These are phyloP conservation scores for Ennomos quercinarius DNA, from an alignment of 2,888 invertebrate genomes.

Conservation along the genomic window DNA sequence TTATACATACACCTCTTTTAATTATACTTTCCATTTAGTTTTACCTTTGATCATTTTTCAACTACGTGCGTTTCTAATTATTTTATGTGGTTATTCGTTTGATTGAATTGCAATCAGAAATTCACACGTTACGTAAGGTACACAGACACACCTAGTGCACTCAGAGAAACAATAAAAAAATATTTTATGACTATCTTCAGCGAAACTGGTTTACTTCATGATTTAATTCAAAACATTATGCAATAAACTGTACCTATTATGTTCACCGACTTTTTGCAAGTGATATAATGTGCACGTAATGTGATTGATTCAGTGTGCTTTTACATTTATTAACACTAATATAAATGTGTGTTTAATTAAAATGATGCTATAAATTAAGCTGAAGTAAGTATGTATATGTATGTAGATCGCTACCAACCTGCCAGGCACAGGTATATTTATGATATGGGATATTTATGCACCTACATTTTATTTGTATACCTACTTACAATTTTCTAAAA, in stretches of 20 bases:
- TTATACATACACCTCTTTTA: slow-evolving; percentile 1
- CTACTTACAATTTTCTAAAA: too few relatives aligned
- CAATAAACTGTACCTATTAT: slow-evolving; percentile 32
- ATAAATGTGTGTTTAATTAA: slow-evolving; percentile 10
- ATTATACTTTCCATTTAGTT: slow-evolving; percentile 8
- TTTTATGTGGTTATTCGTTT: slow-evolving; percentile 8
- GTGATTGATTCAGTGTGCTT: slow-evolving; percentile 6
- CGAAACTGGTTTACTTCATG: slow-evolving; percentile 22
- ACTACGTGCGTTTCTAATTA: slow-evolving; percentile 19
- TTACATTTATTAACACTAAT: slow-evolving; percentile 1
- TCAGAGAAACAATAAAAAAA: slow-evolving; percentile 35
- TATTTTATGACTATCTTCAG: slow-evolving; percentile 28
- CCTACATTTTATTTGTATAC: too few relatives aligned
- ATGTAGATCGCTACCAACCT: too few relatives aligned
- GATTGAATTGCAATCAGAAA: slow-evolving; percentile 20
- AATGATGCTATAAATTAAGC: slow-evolving; percentile 11
- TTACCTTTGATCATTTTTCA: slow-evolving; percentile 4
- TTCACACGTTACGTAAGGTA: slow-evolving; percentile 31
- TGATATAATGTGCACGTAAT: slow-evolving; percentile 18
- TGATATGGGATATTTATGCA: too few relatives aligned
- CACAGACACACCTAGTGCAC: slow-evolving; percentile 26
- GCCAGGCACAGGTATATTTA: too few relatives aligned
- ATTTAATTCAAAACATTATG: slow-evolving; percentile 33
- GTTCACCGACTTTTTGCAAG: slow-evolving; percentile 30
- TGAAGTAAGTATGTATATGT: background rate